Evolutionary conservation across 2,113 vertebrate genomes (phyloP).

Genomic region (Ia io): DNA sequence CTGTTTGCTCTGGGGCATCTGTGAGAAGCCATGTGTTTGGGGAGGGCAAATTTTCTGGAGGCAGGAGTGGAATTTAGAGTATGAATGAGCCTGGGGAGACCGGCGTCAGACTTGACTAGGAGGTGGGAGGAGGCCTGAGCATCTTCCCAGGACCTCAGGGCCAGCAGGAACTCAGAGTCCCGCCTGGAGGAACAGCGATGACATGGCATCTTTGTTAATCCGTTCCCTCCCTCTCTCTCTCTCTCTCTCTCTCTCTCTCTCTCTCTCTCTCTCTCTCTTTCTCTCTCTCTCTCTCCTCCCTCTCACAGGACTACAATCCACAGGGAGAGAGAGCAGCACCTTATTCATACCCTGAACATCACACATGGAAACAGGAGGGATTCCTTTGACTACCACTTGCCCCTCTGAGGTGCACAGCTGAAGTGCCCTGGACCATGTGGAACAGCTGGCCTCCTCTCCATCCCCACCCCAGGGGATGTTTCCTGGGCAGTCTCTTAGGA

Average conservation of each 20-base stretch:
- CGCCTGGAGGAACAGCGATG: not conserved
- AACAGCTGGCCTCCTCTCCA: not conserved
- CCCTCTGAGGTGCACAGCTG: not conserved
- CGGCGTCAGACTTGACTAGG: not conserved
- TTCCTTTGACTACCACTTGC: not conserved
- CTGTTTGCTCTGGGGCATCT: constrained; percentile 4
- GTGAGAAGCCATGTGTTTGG: not conserved
- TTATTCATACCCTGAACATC: not conserved
- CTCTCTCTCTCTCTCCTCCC: accelerated
- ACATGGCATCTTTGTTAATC: not conserved
- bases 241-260: not conserved
- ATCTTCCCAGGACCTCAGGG: not conserved
- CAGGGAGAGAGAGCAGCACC: not conserved
- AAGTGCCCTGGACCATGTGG: not conserved
- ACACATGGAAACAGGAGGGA: not conserved
- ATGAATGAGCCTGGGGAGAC: not conserved
- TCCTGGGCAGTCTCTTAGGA: not conserved
- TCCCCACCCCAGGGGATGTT: not conserved
- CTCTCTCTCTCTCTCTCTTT: not conserved
- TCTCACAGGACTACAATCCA: not conserved
- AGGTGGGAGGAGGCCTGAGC: not conserved
- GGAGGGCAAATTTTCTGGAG: not conserved
- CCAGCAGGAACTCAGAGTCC: not conserved
- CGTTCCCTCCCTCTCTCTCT: not conserved
- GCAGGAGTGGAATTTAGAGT: not conserved